Evolutionary conservation across 1,140 invertebrate species (phyloP).

Genomic region (Drosophila albomicans): DNA sequence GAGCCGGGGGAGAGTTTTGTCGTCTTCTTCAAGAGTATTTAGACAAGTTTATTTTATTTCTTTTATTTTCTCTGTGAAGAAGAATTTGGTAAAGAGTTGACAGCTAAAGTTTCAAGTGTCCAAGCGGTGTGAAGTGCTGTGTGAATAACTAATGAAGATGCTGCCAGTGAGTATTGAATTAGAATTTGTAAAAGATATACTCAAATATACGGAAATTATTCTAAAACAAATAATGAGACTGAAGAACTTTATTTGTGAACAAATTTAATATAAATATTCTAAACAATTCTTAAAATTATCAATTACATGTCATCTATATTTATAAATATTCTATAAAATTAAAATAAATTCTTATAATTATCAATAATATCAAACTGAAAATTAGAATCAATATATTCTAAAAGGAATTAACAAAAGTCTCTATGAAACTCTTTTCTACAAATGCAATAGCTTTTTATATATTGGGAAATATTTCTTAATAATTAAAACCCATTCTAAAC

Average conservation of each 20-base stretch:
- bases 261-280: too few species aligned
- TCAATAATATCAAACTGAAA: too few species aligned
- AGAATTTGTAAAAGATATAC: conserved; percentile 38
- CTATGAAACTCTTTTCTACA: too few species aligned
- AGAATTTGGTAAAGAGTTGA: conserved; percentile 18
- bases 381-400: too few species aligned
- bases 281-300: too few species aligned
- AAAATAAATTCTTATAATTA: too few species aligned
- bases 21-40: conserved; percentile 38
- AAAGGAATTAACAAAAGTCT: too few species aligned
- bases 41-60: conserved; percentile 37
- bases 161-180: conserved; percentile 29
- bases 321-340: too few species aligned
- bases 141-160: conserved; percentile 51
- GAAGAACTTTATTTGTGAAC: neutral
- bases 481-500: too few species aligned
- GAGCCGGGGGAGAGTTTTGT: neutral
- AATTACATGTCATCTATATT: too few species aligned
- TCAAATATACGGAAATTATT: neutral
- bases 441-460: too few species aligned
- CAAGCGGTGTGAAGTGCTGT: conserved; percentile 17
- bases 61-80: conserved; percentile 8
- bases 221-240: neutral
- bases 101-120: conserved; percentile 38
- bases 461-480: too few species aligned